These are phyloP conservation scores for Himalopsyche kuldschensis DNA, from an alignment of 2,888 invertebrate genomes.

Conservation along the genomic window DNA sequence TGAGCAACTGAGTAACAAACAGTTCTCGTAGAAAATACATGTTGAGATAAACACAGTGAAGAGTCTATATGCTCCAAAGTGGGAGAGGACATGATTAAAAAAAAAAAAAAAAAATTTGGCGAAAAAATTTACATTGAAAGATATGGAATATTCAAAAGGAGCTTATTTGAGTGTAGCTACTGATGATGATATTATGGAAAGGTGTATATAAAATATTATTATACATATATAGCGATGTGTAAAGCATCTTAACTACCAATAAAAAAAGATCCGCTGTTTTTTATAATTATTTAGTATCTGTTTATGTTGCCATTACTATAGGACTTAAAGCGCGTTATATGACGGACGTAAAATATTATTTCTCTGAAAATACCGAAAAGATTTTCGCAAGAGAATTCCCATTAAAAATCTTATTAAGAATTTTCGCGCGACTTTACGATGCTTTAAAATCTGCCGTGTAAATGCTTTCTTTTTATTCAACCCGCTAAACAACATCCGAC, in stretches of 20 bases:
- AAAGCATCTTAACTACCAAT: background rate
- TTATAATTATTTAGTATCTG: background rate
- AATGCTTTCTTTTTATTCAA: background rate
- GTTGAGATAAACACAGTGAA: no score
- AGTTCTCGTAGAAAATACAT: no score
- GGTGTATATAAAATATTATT: no score
- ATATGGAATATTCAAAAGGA: no score
- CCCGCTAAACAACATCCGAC: background rate
- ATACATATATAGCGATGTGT: background rate
- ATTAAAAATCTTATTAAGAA: constrained; percentile 2
- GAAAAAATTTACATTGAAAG: no score
- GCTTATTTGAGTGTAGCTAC: no score
- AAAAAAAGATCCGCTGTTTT: background rate
- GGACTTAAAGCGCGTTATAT: background rate
- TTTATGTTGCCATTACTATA: background rate
- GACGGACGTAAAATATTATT: background rate
- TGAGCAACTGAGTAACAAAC: no score
- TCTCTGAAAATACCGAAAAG: background rate
- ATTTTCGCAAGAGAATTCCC: background rate
- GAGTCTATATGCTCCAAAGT: no score
- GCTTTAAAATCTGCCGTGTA: background rate
- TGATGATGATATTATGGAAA: no score
- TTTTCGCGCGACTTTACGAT: background rate
- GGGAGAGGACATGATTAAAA: no score
- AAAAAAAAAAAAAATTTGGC: no score